Base-by-base conservation (phyloP, 2,797 vertebrate species). In the Sebastes cheni region DNA sequence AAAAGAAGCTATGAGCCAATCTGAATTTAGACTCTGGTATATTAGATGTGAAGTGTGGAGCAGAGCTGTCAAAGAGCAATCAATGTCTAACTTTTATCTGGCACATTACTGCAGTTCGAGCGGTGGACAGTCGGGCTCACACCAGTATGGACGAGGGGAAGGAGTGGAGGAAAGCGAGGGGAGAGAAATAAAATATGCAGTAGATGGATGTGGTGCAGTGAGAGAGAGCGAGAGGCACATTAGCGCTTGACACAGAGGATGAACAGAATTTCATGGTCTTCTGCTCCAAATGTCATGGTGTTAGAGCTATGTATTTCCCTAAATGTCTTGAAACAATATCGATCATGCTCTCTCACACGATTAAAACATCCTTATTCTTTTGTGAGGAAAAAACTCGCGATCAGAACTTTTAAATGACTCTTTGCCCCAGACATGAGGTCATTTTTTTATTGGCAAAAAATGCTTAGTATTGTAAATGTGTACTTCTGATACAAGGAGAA, bases 1-100 rank as follows among this genome's bases (percentile, higher is more conserved):
- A 39, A 75, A 30, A 76, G 32, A 76, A 77, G 54, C 72, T 79
- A 22, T 72, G 77, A 85, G 72, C 72, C 74, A 61, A 67, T 88
- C 67, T 74, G 55, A 83, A 83, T 88, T 79, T 58, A 60, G 58
- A 67, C 79, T 42, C 59, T 70, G 36, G 50, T 61, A 4, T 75
- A 68, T 82, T 46, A 75, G 72, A 89, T 77, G 73, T 85, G 67
- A 83, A 78, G 69, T 72, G 61, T 76, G 50, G 74, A 61, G 67
- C 34, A 64, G 72, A 81, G 75, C 77, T 80, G 42, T 14, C 77
- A 66, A 82, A 84, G 71, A 68, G 70, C 61, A 68, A 92, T 89
- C 88, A 91, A 86, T 89, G 85, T 76, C 58, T 6, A 72, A 79
- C 75, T 90, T 85, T 90, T 84, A 84, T 83, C 75, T 76, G 72